A percentile compares a stretch with the other conserved stretches of the same genome.
Evolutionary conservation across 2,888 invertebrate genomes (phyloP).

Genomic region (Euplexia lucipara): DNA sequence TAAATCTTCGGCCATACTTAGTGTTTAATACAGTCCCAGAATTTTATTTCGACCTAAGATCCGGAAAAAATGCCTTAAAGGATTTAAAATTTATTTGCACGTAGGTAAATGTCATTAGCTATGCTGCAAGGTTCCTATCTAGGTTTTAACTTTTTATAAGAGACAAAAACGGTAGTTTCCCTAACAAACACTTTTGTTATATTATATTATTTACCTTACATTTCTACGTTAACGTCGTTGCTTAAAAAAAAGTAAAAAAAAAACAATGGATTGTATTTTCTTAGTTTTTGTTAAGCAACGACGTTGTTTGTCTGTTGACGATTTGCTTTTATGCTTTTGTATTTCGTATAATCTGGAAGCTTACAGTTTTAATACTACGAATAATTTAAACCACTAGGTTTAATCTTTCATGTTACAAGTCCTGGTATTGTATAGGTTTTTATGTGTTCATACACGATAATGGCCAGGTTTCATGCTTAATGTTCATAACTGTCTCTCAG

Average conservation of each 20-base stretch:
- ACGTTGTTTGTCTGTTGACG: background rate
- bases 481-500: constrained; percentile 66
- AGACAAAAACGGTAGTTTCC: constrained; percentile 17
- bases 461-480: constrained; percentile 42
- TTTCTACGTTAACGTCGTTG: background rate
- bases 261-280: no score
- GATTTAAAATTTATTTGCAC: constrained; percentile 2
- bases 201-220: constrained; percentile 9
- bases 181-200: constrained; percentile 7
- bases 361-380: background rate
- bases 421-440: background rate
- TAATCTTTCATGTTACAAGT: constrained; percentile 13
- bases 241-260: no score
- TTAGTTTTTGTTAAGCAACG: constrained; percentile 3
- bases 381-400: constrained; percentile 1
- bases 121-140: constrained; percentile 33
- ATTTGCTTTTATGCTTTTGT: constrained; percentile 11
- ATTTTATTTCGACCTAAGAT: constrained; percentile 14
- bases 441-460: constrained; percentile 28
- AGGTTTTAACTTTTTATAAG: constrained; percentile 18
- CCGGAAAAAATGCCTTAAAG: constrained; percentile 6
- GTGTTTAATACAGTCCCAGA: constrained; percentile 16
- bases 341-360: constrained; percentile 7
- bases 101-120: constrained; percentile 23
- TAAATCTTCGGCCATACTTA: constrained; percentile 25